A percentile compares a stretch with the other conserved stretches of the same genome.
phyloP scores from a whole-genome alignment of 2,888 invertebrate species.

The Cephus runcator region DNA sequence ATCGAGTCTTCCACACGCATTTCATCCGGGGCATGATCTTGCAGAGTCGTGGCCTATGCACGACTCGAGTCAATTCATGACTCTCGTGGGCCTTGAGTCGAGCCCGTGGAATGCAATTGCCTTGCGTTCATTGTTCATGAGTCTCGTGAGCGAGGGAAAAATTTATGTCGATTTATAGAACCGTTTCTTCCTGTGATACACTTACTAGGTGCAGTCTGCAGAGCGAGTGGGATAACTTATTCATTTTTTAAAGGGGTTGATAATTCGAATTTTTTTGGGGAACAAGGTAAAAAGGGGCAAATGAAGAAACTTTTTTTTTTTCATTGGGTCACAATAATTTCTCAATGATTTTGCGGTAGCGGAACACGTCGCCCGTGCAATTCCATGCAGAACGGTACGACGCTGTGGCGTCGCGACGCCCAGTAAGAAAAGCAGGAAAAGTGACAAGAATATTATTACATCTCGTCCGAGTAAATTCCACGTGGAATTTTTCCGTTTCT shows the following conservation, averaged over 20 bases:
- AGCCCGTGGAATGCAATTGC: constrained; percentile 53
- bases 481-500: neutral
- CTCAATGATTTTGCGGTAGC: neutral
- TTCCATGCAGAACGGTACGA: neutral
- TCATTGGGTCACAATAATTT: neutral
- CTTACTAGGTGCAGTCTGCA: neutral
- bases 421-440: neutral
- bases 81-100: constrained; percentile 49
- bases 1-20: neutral
- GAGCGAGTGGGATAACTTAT: neutral
- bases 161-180: constrained; percentile 35
- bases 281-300: neutral
- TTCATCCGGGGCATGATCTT: neutral
- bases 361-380: neutral
- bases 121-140: constrained; percentile 42
- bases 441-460: neutral
- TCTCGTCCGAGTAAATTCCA: neutral
- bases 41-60: constrained; percentile 18
- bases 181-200: neutral
- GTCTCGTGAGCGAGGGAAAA: constrained; percentile 37
- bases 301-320: neutral
- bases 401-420: neutral
- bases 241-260: too few relatives aligned
- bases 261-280: neutral
- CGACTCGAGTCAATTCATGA: neutral